phyloP scores from a whole-genome alignment of 2,797 vertebrate genomes.

The Lacerta viridis region DNA sequence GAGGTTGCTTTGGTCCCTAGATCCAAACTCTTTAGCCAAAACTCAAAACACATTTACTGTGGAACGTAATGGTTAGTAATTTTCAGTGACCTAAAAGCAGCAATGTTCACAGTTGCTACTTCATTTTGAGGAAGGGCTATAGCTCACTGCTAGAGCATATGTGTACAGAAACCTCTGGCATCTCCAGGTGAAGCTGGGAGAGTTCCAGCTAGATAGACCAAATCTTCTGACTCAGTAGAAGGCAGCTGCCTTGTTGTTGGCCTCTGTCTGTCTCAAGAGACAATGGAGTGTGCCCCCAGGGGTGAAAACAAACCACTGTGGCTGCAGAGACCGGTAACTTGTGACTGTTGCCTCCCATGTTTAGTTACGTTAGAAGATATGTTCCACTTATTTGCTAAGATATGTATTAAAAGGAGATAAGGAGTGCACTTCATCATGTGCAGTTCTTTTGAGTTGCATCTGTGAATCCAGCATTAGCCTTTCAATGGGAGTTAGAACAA shows the following conservation, averaged over 20 bases:
- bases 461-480: constrained; percentile 44
- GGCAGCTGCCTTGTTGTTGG: too few relatives aligned
- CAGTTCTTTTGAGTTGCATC: constrained; percentile 47
- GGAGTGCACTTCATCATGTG: neutral
- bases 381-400: neutral
- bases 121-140: neutral
- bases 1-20: neutral
- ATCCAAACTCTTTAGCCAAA: neutral
- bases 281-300: too few relatives aligned
- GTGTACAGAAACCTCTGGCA: too few relatives aligned
- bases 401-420: constrained; percentile 35
- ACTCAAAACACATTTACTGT: neutral
- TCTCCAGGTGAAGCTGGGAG: too few relatives aligned
- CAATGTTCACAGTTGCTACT: constrained; percentile 24
- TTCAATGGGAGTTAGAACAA: constrained; percentile 61
- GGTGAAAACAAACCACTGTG: too few relatives aligned
- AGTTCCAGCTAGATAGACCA: too few relatives aligned
- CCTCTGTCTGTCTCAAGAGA: too few relatives aligned
- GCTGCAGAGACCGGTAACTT: too few relatives aligned
- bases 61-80: constrained; percentile 44
- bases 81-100: constrained; percentile 42
- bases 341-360: too few relatives aligned
- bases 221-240: too few relatives aligned
- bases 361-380: too few relatives aligned
- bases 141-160: too few relatives aligned